Base-by-base conservation (phyloP, 2,113 vertebrate genomes). In the Antigone vipio region DNA sequence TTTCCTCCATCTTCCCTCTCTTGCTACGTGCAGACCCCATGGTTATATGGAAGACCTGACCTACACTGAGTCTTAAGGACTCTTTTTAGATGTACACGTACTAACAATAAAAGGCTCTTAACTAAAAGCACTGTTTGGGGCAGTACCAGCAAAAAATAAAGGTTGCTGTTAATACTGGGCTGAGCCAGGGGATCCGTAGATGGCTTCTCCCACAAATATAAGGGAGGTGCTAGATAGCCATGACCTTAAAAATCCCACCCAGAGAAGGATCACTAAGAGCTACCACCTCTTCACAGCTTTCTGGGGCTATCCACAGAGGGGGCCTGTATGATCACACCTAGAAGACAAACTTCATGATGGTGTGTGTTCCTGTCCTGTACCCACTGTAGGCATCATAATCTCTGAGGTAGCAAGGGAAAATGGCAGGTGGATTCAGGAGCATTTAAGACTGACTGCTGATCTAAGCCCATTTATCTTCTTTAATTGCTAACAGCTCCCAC, bases 351-450 rank as follows among this genome's bases (percentile, higher is more conserved):
- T 13, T 1, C 26, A 9, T 0, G 1, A 5, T 11, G 2, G 24
- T 17, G 0, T 22, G 12, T 34, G 12, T 27, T 67, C 29, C 32
- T 29, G 3, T 32, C 15, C 58, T 7, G 2, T 29, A 26, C 16
- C 12, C 22, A 9, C 22, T 12, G 19, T 5, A 67, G 4, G 7
- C 15, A 44, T 7, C 9, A 6, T 0, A 1, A 21, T 32, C 42
- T n/a, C 40, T 32, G 5, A 80, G 6, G 8, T 4, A 0, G 3
- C 11, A 40, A 73, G 2, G 2, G 5, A 56, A 50, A 40, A 12
- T 2, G 2, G 0, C 4, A 49, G 3, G 2, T 17, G 29, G 19
- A 5, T 45, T 42, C 50, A 45, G 34, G 14, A 92, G 8, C 42
- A 45, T 55, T 96, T 89, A 30, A 83, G 30, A 66, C 0, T 22